Evolutionary conservation across 2,113 vertebrate genomes (phyloP).

Genomic region (Mus spicilegus): DNA sequence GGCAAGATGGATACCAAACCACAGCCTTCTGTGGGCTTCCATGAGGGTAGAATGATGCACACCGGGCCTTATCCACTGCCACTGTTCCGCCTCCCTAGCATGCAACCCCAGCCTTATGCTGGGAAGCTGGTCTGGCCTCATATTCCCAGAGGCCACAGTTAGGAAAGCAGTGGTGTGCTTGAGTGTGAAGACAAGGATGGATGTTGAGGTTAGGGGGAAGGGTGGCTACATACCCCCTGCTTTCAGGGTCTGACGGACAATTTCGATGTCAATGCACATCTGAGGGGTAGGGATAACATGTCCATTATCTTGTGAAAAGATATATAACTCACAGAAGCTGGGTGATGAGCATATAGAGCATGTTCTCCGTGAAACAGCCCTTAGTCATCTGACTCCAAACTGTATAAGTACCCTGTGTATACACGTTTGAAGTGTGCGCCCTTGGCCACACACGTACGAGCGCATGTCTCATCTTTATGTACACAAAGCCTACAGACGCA

Average conservation of each 20-base stretch:
- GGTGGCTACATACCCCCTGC: neutral
- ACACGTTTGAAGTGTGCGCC: accelerated
- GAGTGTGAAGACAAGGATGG: neutral
- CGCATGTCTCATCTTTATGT: accelerated
- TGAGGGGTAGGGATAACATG: accelerated
- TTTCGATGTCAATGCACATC: accelerated
- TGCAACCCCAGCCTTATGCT: neutral
- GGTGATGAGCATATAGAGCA: accelerated
- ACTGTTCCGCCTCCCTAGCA: accelerated
- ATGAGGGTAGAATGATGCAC: accelerated
- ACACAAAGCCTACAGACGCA: accelerated
- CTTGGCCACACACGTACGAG: accelerated
- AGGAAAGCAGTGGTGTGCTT: accelerated
- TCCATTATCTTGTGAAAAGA: accelerated
- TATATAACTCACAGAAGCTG: neutral
- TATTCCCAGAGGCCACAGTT: neutral
- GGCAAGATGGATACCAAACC: neutral
- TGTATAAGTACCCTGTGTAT: accelerated
- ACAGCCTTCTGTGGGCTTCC: accelerated
- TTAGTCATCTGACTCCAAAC: too few relatives aligned
- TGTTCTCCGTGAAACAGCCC: accelerated
- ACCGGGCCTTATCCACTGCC: neutral
- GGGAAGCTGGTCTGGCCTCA: neutral
- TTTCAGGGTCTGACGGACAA: accelerated
- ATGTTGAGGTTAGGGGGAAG: neutral